These are phyloP conservation scores for Lycodopsis pacificus DNA, from an alignment of 2,797 vertebrate species.

Conservation along the genomic window DNA sequence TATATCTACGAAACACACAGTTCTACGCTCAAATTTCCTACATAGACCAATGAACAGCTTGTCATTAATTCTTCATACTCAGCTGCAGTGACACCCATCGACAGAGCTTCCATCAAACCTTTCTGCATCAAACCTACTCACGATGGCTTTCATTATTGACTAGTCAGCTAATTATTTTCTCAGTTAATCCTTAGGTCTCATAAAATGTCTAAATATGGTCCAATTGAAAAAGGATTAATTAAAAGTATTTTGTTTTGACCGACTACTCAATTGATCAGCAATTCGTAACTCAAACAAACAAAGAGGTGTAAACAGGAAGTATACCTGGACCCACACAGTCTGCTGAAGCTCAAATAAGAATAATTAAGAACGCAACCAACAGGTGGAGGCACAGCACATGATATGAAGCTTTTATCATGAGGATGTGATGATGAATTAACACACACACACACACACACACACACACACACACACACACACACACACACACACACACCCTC, in stretches of 20 bases:
- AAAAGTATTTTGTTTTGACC: not conserved
- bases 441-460: too few relatives aligned
- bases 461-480: too few relatives aligned
- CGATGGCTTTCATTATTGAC: too few relatives aligned
- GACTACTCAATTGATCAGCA: not conserved
- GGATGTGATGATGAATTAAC: not conserved
- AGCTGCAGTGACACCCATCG: too few relatives aligned
- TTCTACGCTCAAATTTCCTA: too few relatives aligned
- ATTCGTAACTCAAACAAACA: too few relatives aligned
- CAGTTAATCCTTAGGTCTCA: not conserved
- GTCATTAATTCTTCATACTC: not conserved
- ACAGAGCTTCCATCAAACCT: not conserved
- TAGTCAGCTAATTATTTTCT: too few relatives aligned
- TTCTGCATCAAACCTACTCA: not conserved
- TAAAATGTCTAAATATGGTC: not conserved
- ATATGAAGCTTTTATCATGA: not conserved
- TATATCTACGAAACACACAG: too few relatives aligned
- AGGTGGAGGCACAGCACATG: constrained; percentile 61
- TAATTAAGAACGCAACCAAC: constrained; percentile 21
- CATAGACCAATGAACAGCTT: not conserved
- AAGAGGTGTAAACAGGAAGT: not conserved
- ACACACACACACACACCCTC: constrained; percentile 4
- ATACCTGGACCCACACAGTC: not conserved
- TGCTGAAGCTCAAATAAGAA: not conserved
- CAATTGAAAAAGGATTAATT: not conserved